Evolutionary conservation across 2,113 vertebrate genomes (phyloP), one percentile per base, ranked within the genome.

Genomic region (Tonatia bakeri): DNA sequence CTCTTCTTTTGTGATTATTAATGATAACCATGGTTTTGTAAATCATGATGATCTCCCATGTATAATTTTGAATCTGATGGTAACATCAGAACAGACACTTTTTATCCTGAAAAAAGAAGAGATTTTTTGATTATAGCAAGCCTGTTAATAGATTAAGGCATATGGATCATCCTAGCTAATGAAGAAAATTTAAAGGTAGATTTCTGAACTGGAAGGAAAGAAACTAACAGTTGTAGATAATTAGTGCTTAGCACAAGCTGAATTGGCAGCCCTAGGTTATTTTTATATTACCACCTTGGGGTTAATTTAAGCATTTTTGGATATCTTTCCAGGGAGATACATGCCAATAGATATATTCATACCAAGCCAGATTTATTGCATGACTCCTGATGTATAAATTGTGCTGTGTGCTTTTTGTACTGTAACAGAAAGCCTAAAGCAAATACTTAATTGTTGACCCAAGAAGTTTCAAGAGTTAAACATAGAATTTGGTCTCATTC

Each of bases 241-340:
- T 79, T 17, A 56, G 1, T 73, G 50, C 73, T 69, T 72, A 88
- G 31, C 89, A 47, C 43, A 91, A 61, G 87, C 4, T 69, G 67
- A 64, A n/a, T 65, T 64, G 40, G 77, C 9, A 67, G 6, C 11
- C n/a, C 17, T 13, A 38, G 43, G 22, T 77, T 89, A 84, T 69
- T n/a, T 85, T 96, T 89, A 73, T 69, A 40, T 90, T 96, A 80
- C 50, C 70, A 72, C 56, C 17, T 81, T 88, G 61, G 80, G n/a
- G 64, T 69, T 86, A 81, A 61, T 45, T 86, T n/a, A 89, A 72
- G n/a, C 38, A 52, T 52, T 73, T 95, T 82, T 91, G 56, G 22
- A 31, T 72, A 2, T 67, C 19, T 86, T 13, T 28, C 43, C 20
- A 81, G 72, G 67, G n/a, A 67, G n/a, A 12, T 28, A 31, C 10